Evolutionary conservation across 2,113 vertebrate genomes (phyloP).

Genomic region (Rhinoptilus africanus): DNA sequence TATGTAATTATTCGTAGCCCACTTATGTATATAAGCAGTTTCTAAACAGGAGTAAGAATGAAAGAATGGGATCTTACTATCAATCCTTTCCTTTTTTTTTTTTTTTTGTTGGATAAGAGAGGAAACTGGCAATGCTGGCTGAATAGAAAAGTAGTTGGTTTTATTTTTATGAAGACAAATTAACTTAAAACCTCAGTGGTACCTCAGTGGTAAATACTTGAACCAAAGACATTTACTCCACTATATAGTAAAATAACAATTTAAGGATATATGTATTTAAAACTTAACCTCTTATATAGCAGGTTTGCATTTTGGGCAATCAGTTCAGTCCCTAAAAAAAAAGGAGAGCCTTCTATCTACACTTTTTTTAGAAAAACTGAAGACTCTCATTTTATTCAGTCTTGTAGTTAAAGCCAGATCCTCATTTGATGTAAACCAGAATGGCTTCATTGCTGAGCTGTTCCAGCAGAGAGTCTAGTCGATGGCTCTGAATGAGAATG

Average conservation of each 20-base stretch:
- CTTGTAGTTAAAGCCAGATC: neutral
- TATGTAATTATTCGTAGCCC: constrained; percentile 73
- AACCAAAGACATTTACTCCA: constrained; percentile 44
- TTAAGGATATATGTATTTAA: constrained; percentile 49
- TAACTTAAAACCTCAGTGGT: constrained; percentile 31
- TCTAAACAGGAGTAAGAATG: constrained; percentile 45
- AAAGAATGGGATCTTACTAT: constrained; percentile 6
- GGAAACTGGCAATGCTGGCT: neutral
- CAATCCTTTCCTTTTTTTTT: neutral
- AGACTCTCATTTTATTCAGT: neutral
- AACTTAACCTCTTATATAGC: neutral
- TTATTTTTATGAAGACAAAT: constrained; percentile 33
- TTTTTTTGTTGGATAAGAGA: neutral
- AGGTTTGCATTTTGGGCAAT: constrained; percentile 50
- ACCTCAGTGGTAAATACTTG: constrained; percentile 23
- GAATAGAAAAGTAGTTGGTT: neutral
- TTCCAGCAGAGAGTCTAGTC: neutral
- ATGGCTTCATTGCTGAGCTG: neutral
- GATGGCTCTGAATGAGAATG: neutral
- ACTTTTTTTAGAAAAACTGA: neutral
- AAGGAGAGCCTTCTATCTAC: neutral
- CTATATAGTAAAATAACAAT: constrained; percentile 11
- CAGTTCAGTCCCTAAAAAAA: constrained; percentile 29
- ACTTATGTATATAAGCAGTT: constrained; percentile 60
- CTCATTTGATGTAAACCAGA: neutral